phyloP scores from a whole-genome alignment of 2,797 vertebrate species.

The Falco cherrug region DNA sequence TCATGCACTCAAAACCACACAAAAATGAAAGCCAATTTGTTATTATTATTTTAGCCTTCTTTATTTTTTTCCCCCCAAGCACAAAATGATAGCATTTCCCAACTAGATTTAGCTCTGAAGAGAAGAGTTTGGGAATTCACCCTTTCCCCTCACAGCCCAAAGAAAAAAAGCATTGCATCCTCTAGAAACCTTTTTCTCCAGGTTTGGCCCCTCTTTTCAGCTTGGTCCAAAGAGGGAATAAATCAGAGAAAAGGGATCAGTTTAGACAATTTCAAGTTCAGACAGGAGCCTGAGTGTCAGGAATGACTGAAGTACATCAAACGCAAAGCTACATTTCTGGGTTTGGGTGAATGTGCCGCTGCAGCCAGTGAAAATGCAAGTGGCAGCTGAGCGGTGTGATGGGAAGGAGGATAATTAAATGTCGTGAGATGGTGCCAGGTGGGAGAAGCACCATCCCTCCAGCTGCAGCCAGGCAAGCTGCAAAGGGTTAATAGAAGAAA shows the following conservation, averaged over 20 bases:
- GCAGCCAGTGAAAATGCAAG: background rate
- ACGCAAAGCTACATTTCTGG: background rate
- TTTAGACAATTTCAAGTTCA: background rate
- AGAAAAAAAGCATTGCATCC: background rate
- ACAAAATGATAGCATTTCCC: background rate
- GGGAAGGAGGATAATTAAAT: background rate
- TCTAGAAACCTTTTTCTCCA: background rate
- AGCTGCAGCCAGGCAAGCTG: background rate
- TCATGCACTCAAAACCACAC: background rate
- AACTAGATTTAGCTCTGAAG: background rate
- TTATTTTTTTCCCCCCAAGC: background rate
- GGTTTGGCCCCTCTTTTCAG: background rate
- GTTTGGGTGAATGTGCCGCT: background rate
- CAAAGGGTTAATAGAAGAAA: background rate
- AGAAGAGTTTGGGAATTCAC: background rate
- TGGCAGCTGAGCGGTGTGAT: background rate
- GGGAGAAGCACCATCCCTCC: background rate
- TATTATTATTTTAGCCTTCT: background rate
- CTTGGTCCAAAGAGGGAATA: background rate
- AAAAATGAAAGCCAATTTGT: background rate
- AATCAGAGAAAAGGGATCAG: background rate
- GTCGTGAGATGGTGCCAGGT: background rate
- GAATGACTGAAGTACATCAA: background rate
- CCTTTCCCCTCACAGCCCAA: background rate
- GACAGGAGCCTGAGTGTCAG: background rate